phyloP scores from a whole-genome alignment of 2,113 vertebrate species.

The Odocoileus hemionus region DNA sequence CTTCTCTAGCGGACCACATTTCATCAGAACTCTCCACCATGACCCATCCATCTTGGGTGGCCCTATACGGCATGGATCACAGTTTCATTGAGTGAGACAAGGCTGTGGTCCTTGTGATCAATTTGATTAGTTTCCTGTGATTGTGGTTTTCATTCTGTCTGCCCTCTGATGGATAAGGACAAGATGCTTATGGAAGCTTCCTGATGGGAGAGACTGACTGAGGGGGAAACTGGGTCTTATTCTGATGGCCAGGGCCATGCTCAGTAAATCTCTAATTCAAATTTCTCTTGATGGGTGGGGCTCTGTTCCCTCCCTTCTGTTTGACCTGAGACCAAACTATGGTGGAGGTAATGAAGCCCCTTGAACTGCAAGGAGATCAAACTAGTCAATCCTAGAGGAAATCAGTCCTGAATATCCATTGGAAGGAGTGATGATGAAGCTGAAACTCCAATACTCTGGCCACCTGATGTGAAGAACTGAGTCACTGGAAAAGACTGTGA shows the following conservation, averaged over 20 bases:
- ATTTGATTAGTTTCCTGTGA: not conserved
- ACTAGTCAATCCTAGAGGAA: not conserved
- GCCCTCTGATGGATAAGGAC: not conserved
- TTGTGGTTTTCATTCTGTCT: not conserved
- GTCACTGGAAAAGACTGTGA: not conserved
- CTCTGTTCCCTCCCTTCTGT: not conserved
- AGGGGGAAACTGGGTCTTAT: not conserved
- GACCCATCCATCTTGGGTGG: not conserved
- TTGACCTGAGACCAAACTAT: not conserved
- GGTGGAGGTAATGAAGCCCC: not conserved
- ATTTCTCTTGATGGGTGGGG: not conserved
- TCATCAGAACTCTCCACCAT: not conserved
- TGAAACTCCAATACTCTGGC: not conserved
- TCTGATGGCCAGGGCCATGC: not conserved
- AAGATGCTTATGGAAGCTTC: not conserved
- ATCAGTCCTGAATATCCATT: not conserved
- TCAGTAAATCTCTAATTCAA: not conserved
- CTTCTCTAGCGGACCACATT: not conserved
- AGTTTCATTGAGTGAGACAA: not conserved
- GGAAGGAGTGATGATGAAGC: not conserved
- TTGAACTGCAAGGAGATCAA: not conserved
- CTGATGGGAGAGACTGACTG: not conserved
- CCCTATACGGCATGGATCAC: not conserved
- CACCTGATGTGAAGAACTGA: not conserved
- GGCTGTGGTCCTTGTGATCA: not conserved